Conservation (phyloP, 2,888 invertebrate genomes). For the Aplocera efformata region DNA sequence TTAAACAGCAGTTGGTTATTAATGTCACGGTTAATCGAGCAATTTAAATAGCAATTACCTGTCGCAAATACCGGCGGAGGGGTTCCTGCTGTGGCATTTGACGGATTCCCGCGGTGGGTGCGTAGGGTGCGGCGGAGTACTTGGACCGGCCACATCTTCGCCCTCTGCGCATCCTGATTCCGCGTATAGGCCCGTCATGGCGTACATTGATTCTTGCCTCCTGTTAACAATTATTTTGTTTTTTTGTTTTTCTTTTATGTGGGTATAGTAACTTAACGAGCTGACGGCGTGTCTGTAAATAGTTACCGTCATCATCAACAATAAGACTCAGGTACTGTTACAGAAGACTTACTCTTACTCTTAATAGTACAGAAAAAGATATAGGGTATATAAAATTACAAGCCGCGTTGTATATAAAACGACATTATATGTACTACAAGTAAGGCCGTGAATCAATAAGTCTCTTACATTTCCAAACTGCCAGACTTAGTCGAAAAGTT, state of each 20-base stretch:
- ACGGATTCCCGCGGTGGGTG: slow-evolving; percentile 64
- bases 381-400: too few species aligned
- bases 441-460: too few species aligned
- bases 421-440: too few species aligned
- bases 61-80: slow-evolving; percentile 87
- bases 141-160: slow-evolving; percentile 74
- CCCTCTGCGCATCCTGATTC: slow-evolving; percentile 84
- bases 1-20: not conserved
- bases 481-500: too few species aligned
- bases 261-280: too few species aligned
- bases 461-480: too few species aligned
- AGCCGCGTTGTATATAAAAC: too few species aligned
- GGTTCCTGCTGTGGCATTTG: slow-evolving; percentile 91
- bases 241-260: not conserved
- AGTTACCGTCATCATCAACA: too few species aligned
- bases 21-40: not conserved
- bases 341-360: too few species aligned
- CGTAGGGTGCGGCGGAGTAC: slow-evolving; percentile 60
- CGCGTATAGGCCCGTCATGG: slow-evolving; percentile 92
- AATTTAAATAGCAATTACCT: slow-evolving; percentile 57
- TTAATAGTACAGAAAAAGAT: too few species aligned
- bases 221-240: slow-evolving; percentile 50
- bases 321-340: too few species aligned
- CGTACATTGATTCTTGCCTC: slow-evolving; percentile 93
- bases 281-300: too few species aligned